Evolutionary conservation across 2,113 vertebrate species (phyloP).

Genomic region (Spea bombifrons): DNA sequence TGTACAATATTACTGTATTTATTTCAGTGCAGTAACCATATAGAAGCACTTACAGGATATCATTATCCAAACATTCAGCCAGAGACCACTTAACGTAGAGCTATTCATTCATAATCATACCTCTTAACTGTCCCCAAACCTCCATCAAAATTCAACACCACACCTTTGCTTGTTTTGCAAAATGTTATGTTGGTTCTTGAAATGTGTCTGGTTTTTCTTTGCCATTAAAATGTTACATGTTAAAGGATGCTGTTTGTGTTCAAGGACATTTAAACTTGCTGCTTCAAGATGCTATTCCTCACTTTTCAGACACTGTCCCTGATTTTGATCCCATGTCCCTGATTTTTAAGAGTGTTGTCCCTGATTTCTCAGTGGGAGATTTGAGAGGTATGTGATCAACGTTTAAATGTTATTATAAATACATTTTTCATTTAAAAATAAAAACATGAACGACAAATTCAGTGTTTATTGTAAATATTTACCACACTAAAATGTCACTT

Average conservation of each 20-base stretch:
- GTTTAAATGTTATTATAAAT: constrained; percentile 5
- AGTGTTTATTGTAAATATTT: not conserved
- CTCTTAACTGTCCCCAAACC: constrained; percentile 14
- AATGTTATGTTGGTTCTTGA: not conserved
- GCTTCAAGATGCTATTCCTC: constrained; percentile 27
- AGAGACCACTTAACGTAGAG: constrained; percentile 3
- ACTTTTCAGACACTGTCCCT: constrained; percentile 32
- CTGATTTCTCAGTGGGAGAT: constrained; percentile 29
- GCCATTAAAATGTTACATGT: constrained; percentile 2
- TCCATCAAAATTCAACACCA: not conserved
- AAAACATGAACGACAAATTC: not conserved
- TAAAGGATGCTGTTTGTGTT: constrained; percentile 11
- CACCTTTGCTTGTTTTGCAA: not conserved
- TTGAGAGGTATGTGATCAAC: constrained; percentile 23
- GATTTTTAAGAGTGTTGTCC: constrained; percentile 33
- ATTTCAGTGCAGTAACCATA: not conserved
- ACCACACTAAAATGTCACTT: not conserved
- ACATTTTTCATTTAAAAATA: not conserved
- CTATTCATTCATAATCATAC: constrained; percentile 20
- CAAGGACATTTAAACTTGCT: constrained; percentile 3
- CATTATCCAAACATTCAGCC: constrained; percentile 4
- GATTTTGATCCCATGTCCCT: constrained; percentile 31
- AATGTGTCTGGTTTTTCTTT: not conserved
- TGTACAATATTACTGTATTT: constrained; percentile 7
- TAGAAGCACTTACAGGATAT: not conserved